Evolutionary conservation across 2,797 vertebrate species (phyloP).

Genomic region (Siniperca undulata): DNA sequence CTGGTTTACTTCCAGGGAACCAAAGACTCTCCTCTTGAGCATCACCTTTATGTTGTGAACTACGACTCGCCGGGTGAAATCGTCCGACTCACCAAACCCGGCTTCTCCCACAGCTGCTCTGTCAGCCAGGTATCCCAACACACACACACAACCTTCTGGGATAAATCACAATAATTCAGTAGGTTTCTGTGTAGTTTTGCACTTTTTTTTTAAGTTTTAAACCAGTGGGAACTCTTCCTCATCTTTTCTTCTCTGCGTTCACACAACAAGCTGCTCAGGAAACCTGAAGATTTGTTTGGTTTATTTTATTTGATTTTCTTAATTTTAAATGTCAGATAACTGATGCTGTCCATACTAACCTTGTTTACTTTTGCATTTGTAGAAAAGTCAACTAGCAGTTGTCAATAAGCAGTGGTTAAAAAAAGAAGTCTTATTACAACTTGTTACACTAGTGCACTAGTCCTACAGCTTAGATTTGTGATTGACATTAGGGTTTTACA

Average conservation of each 20-base stretch:
- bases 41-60: slow-evolving; percentile 93
- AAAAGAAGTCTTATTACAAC: background rate
- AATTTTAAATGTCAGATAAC: background rate
- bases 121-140: slow-evolving; percentile 90
- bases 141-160: background rate
- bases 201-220: too few species aligned
- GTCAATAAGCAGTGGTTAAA: too few species aligned
- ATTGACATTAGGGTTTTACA: background rate
- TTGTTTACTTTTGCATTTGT: background rate
- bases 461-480: background rate
- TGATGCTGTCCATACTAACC: background rate
- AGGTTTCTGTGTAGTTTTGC: background rate
- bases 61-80: slow-evolving; percentile 88
- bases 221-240: background rate
- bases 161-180: background rate
- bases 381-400: background rate
- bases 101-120: slow-evolving; percentile 93
- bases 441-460: background rate
- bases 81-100: slow-evolving; percentile 88
- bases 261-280: background rate
- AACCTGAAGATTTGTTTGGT: too few species aligned
- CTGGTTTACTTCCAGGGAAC: slow-evolving; percentile 94
- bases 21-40: slow-evolving; percentile 92
- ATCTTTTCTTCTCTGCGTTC: background rate
- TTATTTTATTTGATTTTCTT: background rate